Conservation (phyloP, 2,888 invertebrate genomes). For the Chirona hameri region DNA sequence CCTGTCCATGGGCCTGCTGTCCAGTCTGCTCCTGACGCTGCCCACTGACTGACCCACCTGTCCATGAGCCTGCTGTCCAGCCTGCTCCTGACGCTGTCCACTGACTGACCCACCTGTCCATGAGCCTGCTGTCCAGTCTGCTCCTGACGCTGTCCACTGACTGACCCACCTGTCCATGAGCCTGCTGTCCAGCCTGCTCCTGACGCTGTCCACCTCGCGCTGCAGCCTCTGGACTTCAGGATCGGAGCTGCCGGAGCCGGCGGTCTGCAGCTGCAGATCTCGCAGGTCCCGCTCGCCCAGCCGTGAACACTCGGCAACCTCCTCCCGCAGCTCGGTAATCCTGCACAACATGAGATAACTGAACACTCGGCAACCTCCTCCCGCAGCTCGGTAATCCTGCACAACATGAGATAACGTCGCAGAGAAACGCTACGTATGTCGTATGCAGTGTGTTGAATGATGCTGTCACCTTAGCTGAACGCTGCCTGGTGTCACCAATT, state of each 20-base stretch:
- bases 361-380: conserved; percentile 36
- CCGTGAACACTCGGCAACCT: conserved; percentile 35
- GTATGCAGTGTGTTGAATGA: no score
- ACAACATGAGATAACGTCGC: no score
- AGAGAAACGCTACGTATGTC: no score
- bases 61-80: conserved; percentile 36
- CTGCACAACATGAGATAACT: conserved; percentile 12
- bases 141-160: no score
- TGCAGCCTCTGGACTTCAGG: conserved; percentile 37
- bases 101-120: not conserved
- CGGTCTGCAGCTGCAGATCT: conserved; percentile 37
- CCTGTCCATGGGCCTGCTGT: no score
- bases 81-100: conserved; percentile 36
- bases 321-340: conserved; percentile 37
- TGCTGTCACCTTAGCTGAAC: no score
- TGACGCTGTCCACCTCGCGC: conserved; percentile 34
- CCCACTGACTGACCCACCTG: no score
- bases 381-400: conserved; percentile 37
- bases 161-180: no score
- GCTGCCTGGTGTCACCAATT: no score
- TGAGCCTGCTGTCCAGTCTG: no score
- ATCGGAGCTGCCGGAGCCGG: conserved; percentile 36
- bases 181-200: not conserved
- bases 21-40: no score
- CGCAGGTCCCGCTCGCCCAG: conserved; percentile 38